A percentile compares a stretch with the other conserved stretches of the same genome.
phyloP scores from a whole-genome alignment of 2,888 invertebrate genomes.

The Hirtodrosophila histrioides region DNA sequence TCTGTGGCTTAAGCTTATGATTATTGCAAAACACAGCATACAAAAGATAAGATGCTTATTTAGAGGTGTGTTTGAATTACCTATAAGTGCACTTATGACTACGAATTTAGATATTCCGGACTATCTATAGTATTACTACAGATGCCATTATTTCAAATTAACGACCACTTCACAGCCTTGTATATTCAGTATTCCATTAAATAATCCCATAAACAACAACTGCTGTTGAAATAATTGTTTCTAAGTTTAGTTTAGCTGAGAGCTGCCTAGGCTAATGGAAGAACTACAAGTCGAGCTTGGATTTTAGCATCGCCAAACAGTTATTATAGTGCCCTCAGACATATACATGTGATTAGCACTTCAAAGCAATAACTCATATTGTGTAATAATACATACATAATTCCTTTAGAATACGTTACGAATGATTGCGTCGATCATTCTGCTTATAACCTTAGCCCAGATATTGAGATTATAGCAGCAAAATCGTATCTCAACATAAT shows the following conservation, averaged over 20 bases:
- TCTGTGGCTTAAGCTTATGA: too few relatives aligned
- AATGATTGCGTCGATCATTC: too few relatives aligned
- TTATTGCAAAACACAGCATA: too few relatives aligned
- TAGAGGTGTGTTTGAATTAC: too few relatives aligned
- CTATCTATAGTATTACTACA: too few relatives aligned
- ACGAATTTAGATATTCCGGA: too few relatives aligned
- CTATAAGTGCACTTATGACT: too few relatives aligned
- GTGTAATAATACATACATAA: too few relatives aligned
- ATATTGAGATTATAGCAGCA: too few relatives aligned
- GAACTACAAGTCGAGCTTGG: not conserved
- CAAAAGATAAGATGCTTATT: not conserved
- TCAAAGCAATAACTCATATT: not conserved
- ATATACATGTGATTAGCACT: constrained; percentile 9
- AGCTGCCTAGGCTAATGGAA: constrained; percentile 35
- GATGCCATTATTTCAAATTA: constrained; percentile 19
- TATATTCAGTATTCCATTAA: constrained; percentile 1
- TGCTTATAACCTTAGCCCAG: too few relatives aligned
- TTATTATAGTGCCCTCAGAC: not conserved
- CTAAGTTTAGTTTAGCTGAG: not conserved
- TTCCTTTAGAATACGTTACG: too few relatives aligned
- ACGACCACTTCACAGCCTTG: not conserved
- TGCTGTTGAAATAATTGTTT: constrained; percentile 4
- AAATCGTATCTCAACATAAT: too few relatives aligned
- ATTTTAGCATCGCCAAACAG: not conserved
- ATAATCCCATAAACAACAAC: constrained; percentile 1